Conservation (phyloP, 2,888 invertebrate genomes). For the Hirtodrosophila trivittata region DNA sequence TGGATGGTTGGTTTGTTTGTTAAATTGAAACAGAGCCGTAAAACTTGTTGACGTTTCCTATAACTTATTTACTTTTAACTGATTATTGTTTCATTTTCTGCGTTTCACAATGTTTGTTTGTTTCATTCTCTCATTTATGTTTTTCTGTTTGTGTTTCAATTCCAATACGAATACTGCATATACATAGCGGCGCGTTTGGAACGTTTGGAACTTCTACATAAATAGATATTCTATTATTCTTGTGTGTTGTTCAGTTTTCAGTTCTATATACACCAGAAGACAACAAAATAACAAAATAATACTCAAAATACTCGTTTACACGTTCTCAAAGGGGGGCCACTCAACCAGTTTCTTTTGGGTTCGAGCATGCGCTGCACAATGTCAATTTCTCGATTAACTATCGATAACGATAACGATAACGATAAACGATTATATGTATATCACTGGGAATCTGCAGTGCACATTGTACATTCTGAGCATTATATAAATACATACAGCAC, state of each 20-base stretch:
- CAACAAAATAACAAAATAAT: constrained; percentile 5
- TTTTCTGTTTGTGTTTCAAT: constrained; percentile 31
- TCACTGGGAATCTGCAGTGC: constrained; percentile 19
- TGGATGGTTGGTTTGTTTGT: constrained; percentile 72
- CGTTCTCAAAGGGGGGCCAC: constrained; percentile 12
- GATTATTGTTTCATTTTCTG: constrained; percentile 14
- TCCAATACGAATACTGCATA: constrained; percentile 50
- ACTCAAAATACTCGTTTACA: neutral
- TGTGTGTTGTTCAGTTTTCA: constrained; percentile 42
- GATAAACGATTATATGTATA: constrained; percentile 12
- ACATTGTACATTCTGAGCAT: constrained; percentile 12
- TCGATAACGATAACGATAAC: constrained; percentile 21
- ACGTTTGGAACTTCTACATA: constrained; percentile 44
- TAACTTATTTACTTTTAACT: constrained; percentile 2
- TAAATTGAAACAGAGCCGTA: constrained; percentile 58
- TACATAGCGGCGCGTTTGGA: constrained; percentile 46
- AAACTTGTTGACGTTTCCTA: constrained; percentile 47
- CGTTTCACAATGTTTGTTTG: constrained; percentile 11
- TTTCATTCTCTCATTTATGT: constrained; percentile 11
- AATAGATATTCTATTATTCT: constrained; percentile 35
- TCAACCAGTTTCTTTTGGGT: constrained; percentile 31
- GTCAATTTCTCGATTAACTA: constrained; percentile 16
- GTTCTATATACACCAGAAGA: constrained; percentile 27
- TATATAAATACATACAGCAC: constrained; percentile 16
- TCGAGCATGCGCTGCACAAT: constrained; percentile 26